Base-by-base conservation (phyloP, 2,888 invertebrate genomes). In the Tenthredo amoena region DNA sequence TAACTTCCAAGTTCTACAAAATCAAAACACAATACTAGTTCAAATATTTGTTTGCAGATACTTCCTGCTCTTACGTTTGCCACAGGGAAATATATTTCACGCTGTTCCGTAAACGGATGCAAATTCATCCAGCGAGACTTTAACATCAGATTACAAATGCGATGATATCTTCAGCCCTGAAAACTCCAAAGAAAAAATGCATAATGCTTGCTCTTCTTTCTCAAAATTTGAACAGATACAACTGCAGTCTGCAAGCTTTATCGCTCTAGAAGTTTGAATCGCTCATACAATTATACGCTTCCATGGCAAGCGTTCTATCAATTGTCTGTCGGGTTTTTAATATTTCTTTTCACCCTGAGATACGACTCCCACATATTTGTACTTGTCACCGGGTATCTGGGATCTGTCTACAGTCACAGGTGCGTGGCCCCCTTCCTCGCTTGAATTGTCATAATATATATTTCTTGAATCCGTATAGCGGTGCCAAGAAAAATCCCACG, bases 371-470 rank as follows among this genome's bases (percentile, higher is more conserved):
- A 26, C 68, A 40, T 43, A 74, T 74, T 74, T 74, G 74, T 74
- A 74, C 43, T 43, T 74, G 74, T 74, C 74, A 43, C 10, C 43
- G 74, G n/a, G 43, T 40, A 37, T 40, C 40, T 74, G 40, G 10
- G 40, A 74, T 74, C 74, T 74, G 74, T 74, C 74, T 74, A 43
- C 74, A 74, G 74, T n/a, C 74, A 43, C 74, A 74, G 74, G 74
- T 74, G 74, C 74, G n/a, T 43, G 26, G 26, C 43, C 74, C 74
- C 74, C n/a, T 47, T 74, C 74, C 21, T 12, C 74, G 74, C 74
- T 74, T 74, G 43, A 74, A 74, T 74, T 43, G 74, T 74, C 74
- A 43, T 43, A 74, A 74, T 40, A 74, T 40, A 74, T 74, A 74
- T 74, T 43, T 74, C 40, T 74, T 12, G 74, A 43, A 68, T 34